phyloP scores from a whole-genome alignment of 2,113 vertebrate species.

The Hippolais icterina region DNA sequence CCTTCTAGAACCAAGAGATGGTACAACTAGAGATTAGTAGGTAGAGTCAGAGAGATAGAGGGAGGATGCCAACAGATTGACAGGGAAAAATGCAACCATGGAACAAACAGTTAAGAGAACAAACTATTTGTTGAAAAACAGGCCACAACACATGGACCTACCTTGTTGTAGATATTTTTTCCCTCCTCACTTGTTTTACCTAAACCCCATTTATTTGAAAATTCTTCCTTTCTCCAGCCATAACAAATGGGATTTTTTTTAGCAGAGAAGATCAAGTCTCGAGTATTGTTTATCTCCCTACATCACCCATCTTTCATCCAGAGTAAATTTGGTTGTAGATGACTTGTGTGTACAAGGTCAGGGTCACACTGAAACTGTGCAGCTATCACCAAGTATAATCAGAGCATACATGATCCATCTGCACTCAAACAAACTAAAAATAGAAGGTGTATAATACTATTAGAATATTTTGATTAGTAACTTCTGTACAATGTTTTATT shows the following conservation, averaged over 20 bases:
- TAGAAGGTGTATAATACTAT: neutral
- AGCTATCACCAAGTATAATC: neutral
- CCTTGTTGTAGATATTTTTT: neutral
- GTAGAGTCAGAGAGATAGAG: too few species aligned
- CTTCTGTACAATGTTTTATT: slow-evolving; percentile 11
- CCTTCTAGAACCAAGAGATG: too few species aligned
- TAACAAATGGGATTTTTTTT: neutral
- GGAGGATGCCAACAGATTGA: too few species aligned
- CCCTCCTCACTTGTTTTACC: fast-evolving
- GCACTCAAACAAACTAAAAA: neutral
- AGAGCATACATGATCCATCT: neutral
- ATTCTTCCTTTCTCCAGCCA: neutral
- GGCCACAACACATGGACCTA: too few species aligned
- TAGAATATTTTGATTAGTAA: slow-evolving; percentile 24
- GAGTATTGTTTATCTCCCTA: neutral
- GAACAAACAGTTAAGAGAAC: too few species aligned
- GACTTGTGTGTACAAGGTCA: neutral
- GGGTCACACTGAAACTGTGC: neutral
- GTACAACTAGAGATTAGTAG: too few species aligned
- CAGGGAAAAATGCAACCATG: too few species aligned
- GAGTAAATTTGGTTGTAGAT: neutral
- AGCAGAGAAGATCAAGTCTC: neutral
- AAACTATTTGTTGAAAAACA: too few species aligned
- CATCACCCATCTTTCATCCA: neutral
- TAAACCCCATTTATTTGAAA: neutral